These are phyloP conservation scores for Rapana venosa DNA, from an alignment of 2,888 invertebrate species.

Conservation along the genomic window DNA sequence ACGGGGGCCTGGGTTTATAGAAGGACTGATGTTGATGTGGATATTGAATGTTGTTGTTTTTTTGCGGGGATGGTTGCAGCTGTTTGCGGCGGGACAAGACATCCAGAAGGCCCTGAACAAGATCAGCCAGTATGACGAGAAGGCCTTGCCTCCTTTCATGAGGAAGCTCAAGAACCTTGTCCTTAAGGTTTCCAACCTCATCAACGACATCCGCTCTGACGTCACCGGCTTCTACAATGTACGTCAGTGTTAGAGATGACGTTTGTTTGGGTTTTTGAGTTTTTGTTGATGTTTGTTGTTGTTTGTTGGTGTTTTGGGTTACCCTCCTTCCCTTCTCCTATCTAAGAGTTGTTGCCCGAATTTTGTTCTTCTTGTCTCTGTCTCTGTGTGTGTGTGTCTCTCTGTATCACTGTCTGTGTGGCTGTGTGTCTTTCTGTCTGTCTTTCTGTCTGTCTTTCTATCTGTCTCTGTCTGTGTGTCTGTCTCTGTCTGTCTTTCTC, in stretches of 20 bases:
- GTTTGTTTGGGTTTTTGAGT: not conserved
- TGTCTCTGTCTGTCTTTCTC: not conserved
- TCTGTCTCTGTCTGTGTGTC: not conserved
- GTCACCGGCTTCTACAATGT: constrained; percentile 64
- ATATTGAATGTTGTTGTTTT: too few relatives aligned
- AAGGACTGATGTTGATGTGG: too few relatives aligned
- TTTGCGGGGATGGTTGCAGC: too few relatives aligned
- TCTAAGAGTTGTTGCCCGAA: not conserved
- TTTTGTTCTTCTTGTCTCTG: not conserved
- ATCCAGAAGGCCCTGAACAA: constrained; percentile 50
- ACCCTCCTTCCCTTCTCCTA: not conserved
- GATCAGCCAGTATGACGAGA: constrained; percentile 56
- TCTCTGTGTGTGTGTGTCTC: not conserved
- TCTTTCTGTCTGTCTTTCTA: not conserved
- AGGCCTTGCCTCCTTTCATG: constrained; percentile 54
- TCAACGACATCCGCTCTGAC: constrained; percentile 60
- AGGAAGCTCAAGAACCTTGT: constrained; percentile 52
- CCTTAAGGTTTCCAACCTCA: constrained; percentile 55
- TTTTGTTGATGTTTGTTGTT: not conserved
- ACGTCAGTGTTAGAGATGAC: constrained; percentile 41
- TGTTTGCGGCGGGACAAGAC: constrained; percentile 50
- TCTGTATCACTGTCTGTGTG: not conserved
- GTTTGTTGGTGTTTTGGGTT: not conserved
- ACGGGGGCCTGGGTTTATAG: too few relatives aligned
- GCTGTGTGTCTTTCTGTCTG: not conserved